These are phyloP conservation scores for Plagiodera versicolora DNA, from an alignment of 2,888 invertebrate genomes.

Conservation along the genomic window DNA sequence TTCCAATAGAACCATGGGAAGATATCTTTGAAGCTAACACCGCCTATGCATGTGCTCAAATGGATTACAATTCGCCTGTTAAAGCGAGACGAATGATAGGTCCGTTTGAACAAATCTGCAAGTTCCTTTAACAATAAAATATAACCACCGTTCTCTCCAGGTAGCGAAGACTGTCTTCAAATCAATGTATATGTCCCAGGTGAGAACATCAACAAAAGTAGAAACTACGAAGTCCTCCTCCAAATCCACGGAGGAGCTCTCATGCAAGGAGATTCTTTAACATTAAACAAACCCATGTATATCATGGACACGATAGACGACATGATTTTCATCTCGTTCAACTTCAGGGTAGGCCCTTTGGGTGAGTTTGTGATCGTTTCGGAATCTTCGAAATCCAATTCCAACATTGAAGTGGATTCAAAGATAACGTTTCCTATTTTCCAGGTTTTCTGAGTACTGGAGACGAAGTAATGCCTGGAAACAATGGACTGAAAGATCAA, in stretches of 20 bases:
- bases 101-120: too few species aligned
- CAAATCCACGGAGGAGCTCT: constrained; percentile 57
- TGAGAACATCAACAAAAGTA: constrained; percentile 50
- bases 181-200: constrained; percentile 64
- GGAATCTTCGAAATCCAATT: too few species aligned
- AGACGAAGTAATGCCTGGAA: constrained; percentile 67
- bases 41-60: too few species aligned
- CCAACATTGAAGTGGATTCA: too few species aligned
- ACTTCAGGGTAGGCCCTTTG: constrained; percentile 46
- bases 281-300: constrained; percentile 44
- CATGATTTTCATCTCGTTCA: constrained; percentile 42
- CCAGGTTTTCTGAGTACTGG: constrained; percentile 61
- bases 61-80: too few species aligned
- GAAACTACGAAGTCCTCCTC: constrained; percentile 52
- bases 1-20: too few species aligned
- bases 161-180: constrained; percentile 68
- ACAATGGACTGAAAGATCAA: constrained; percentile 73
- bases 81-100: too few species aligned
- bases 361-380: constrained; percentile 40
- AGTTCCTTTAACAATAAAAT: too few species aligned
- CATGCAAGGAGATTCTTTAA: constrained; percentile 49
- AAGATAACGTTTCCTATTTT: too few species aligned
- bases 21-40: too few species aligned
- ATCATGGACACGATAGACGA: too few species aligned
- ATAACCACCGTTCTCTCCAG: too few species aligned